Evolutionary conservation across 2,113 vertebrate genomes (phyloP), one percentile per base, ranked within the genome.

Genomic region (Ramphastos sulfuratus): DNA sequence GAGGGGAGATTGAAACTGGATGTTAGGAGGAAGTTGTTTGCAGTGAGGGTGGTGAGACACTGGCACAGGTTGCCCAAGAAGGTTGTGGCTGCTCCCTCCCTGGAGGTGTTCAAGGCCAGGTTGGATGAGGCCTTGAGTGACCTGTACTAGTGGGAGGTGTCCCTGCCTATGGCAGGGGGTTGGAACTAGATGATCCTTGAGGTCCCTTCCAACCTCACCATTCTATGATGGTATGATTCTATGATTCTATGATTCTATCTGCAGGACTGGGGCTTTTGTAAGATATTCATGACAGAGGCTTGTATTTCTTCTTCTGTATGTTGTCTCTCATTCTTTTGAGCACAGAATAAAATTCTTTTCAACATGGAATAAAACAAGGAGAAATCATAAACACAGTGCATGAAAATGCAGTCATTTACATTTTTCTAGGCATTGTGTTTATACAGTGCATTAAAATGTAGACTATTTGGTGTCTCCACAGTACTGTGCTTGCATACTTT

Each of bases 361-460:
- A 92, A 54, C 12, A 12, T 10, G 15, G 8, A 42, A 44, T 35
- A 55, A 94, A 92, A 33, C 18, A 78, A 85, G 79, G 83, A 85
- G 10, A 48, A 61, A 54, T 48, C 10, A 28, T 72, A 83, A 71
- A 23, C 77, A 44, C 55, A 35, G 8, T 73, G 37, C 48, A 72
- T 33, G 61, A 65, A 83, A 94, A 90, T 90, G 37, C 61, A 61
- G n/a, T 31, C 8, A 82, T 85, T 94, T 91, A 23, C 4, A 76
- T 91, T 86, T 91, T 91, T 58, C 63, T 78, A 91, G 83, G 46
- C 79, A 23, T 86, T 75, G 65, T 76, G 37, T 86, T 84, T 82
- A 86, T 90, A 78, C 65, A 63, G 20, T 52, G 44, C 39, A 69
- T 14, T 55, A 72, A 78, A 15, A 85, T 1, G 10, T 10, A 72